Conservation (phyloP, 2,797 vertebrate genomes). For the Varecia variegata region DNA sequence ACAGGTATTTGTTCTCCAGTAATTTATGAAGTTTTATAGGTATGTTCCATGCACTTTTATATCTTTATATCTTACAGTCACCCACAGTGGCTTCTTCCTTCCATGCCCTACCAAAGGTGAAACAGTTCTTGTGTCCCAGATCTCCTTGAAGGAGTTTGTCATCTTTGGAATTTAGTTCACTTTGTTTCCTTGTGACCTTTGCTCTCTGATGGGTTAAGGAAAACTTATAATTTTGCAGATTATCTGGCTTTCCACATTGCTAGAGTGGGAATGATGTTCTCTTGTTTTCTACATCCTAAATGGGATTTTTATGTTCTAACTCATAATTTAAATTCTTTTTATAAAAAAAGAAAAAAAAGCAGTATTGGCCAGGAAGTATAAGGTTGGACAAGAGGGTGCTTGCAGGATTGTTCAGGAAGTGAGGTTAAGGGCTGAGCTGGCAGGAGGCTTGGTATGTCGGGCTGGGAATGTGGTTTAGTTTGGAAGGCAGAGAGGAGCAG, state of each 20-base stretch:
- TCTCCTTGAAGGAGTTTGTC: not conserved
- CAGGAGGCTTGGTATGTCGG: not conserved
- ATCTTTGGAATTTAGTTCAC: not conserved
- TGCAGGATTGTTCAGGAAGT: not conserved
- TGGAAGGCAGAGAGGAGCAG: not conserved
- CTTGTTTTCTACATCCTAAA: not conserved
- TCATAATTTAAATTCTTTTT: not conserved
- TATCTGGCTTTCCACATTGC: not conserved
- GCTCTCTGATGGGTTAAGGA: not conserved
- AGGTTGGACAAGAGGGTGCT: not conserved
- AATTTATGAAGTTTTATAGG: not conserved
- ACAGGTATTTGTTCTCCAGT: not conserved
- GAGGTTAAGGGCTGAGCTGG: not conserved
- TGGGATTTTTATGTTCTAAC: not conserved
- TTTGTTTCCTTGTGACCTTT: not conserved
- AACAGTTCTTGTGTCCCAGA: rapidly evolving
- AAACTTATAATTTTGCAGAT: not conserved
- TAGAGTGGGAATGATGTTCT: not conserved
- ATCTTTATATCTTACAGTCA: not conserved
- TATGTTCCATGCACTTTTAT: not conserved
- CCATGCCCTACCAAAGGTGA: not conserved
- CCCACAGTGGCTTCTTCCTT: not conserved
- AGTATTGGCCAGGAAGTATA: not conserved
- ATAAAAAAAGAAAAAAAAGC: not conserved
- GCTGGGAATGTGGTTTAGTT: not conserved